phyloP scores from a whole-genome alignment of 2,888 invertebrate species.

The Lasioglossum oenotherae region DNA sequence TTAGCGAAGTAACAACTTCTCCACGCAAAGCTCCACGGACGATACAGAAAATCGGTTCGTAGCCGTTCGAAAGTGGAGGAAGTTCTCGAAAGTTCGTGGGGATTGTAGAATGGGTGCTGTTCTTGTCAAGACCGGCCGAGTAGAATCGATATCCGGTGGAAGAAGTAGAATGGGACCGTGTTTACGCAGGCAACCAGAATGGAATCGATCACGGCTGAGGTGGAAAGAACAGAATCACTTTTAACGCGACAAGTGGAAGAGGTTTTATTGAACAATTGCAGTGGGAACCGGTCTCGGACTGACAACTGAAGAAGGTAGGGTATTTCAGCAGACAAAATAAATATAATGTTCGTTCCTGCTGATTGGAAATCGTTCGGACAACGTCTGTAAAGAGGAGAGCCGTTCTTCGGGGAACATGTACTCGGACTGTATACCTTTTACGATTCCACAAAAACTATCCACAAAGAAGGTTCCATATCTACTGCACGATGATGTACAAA shows the following conservation, averaged over 20 bases:
- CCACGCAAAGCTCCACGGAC: not conserved
- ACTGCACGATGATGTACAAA: not conserved
- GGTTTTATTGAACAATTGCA: not conserved
- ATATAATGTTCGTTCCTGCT: slow-evolving; percentile 2
- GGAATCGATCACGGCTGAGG: slow-evolving; percentile 12
- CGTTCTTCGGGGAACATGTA: not conserved
- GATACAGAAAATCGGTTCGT: not conserved
- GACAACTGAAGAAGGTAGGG: not conserved
- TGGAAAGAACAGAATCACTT: slow-evolving; percentile 2
- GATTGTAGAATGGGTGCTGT: not conserved
- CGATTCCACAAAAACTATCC: not conserved
- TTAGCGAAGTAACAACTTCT: slow-evolving; percentile 1
- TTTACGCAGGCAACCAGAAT: slow-evolving; percentile 7
- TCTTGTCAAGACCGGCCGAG: not conserved
- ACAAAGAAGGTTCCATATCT: not conserved
- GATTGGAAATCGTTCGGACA: not conserved
- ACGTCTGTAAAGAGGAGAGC: not conserved
- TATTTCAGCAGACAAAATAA: not conserved
- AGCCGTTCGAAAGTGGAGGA: not conserved
- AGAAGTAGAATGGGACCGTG: slow-evolving; percentile 3
- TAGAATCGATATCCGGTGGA: not conserved
- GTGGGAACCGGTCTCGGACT: not conserved
- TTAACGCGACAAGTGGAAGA: not conserved
- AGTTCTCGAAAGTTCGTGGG: not conserved
- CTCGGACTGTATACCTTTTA: not conserved